A percentile compares a stretch with the other conserved stretches of the same genome.
Evolutionary conservation across 1,140 invertebrate species (phyloP).

Genomic region (Cryptotermes secundus): DNA sequence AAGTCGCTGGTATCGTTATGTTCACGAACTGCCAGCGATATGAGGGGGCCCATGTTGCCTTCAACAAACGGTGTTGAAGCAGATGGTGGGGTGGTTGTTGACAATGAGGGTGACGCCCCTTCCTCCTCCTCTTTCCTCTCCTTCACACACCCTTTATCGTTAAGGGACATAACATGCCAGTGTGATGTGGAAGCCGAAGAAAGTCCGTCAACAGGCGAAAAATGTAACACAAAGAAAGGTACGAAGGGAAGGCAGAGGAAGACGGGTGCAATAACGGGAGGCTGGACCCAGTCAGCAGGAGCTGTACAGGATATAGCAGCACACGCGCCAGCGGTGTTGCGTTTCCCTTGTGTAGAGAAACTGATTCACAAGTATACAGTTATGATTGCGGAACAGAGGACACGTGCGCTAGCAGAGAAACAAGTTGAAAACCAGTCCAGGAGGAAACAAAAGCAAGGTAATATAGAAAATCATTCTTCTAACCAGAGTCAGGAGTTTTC

Average conservation of each 20-base stretch:
- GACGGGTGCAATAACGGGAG: neutral
- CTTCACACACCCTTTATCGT: neutral
- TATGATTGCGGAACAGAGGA: neutral
- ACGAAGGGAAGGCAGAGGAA: slow-evolving; percentile 1
- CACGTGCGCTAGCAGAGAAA: neutral
- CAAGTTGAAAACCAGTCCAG: neutral
- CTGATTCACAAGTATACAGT: slow-evolving; percentile 6
- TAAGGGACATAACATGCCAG: neutral
- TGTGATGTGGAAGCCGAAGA: neutral
- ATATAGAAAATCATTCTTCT: too few species aligned
- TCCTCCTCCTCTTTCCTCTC: neutral
- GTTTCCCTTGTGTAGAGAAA: slow-evolving; percentile 11
- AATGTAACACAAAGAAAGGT: neutral
- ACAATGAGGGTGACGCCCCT: neutral
- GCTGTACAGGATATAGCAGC: neutral
- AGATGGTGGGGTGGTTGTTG: slow-evolving; percentile 13
- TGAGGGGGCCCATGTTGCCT: neutral
- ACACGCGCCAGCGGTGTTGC: neutral
- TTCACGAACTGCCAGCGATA: neutral
- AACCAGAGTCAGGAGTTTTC: too few species aligned
- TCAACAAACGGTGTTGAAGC: neutral
- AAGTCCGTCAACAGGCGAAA: neutral
- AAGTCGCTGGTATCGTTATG: neutral
- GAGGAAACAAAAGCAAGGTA: neutral
- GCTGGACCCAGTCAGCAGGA: neutral